Base-by-base conservation (phyloP, 2,797 vertebrate genomes). In the Pseudomugil gertrudae region DNA sequence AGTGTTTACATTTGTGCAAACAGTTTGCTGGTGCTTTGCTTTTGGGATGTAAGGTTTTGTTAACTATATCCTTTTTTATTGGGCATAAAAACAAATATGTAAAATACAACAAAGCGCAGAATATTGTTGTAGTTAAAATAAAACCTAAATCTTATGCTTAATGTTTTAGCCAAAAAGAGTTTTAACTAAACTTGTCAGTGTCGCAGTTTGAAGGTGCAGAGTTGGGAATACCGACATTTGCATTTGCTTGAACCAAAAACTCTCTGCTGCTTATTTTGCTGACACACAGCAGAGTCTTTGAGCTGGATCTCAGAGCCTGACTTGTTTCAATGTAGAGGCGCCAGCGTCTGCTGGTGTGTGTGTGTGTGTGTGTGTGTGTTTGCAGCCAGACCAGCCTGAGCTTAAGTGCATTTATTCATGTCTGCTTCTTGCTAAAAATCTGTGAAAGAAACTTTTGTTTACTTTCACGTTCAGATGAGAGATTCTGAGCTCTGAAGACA, bases 381-480 rank as follows among this genome's bases (percentile, higher is more conserved):
- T 30, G 6, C n/a, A n/a, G n/a, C n/a, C n/a, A n/a, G n/a, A n/a
- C 23, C 5, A 0, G 21, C 29, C 36, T 50, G 63, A 69, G 79
- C 57, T 74, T 75, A 78, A 73, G 21, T 74, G 56, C 51, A 66
- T 84, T 85, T 78, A 82, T 81, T 64, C 54, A 35, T 74, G 51
- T 48, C 29, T 77, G 57, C 54, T 53, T 63, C 24, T 29, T 15
- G 53, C 56, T 36, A 24, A 59, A 74, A 63, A n/a, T 19, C 27
- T 19, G 26, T 87, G 86, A 90, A 89, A 71, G 85, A 81, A 76
- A 66, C 69, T 76, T 27, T 68, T 89, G 86, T 91, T 85, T 63
- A 53, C n/a, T 52, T 77, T 77, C 23, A 72, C 81, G 48, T 66
- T 76, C 3, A 54, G 43, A 36, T 0, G 76, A 71, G 58, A 81